Percentiles rank a stretch among this genome's conserved stretches.
These are phyloP conservation scores for Ictalurus punctatus DNA, from an alignment of 2,113 vertebrate species.

Conservation along the genomic window DNA sequence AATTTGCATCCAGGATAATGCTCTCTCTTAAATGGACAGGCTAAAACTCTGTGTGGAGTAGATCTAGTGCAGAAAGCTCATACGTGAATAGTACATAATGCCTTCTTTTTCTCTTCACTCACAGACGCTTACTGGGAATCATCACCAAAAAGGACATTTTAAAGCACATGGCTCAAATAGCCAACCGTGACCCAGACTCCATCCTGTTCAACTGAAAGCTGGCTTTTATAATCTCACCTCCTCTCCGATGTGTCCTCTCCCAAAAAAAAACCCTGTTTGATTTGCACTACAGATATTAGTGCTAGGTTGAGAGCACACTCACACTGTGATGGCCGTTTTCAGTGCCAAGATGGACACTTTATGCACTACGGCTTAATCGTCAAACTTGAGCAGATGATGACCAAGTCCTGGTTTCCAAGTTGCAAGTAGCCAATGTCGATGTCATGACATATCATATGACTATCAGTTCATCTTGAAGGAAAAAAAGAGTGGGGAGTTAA, in stretches of 20 bases:
- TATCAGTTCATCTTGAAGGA: background rate
- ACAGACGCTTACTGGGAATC: constrained; percentile 84
- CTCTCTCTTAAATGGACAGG: background rate
- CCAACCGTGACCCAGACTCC: constrained; percentile 86
- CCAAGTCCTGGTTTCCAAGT: background rate
- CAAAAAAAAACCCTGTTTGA: constrained; percentile 25
- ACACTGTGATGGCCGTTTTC: constrained; percentile 51
- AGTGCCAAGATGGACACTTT: constrained; percentile 26
- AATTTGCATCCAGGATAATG: background rate
- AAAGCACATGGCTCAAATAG: constrained; percentile 88
- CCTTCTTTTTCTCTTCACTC: constrained; percentile 13
- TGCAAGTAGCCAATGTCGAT: background rate
- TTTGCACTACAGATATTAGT: constrained; percentile 52
- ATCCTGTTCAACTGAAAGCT: constrained; percentile 82
- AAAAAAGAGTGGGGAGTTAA: background rate
- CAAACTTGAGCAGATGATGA: background rate
- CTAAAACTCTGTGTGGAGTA: background rate
- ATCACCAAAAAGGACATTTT: constrained; percentile 89
- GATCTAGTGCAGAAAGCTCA: background rate
- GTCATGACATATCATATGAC: constrained; percentile 36
- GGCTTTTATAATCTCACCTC: constrained; percentile 6
- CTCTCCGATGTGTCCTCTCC: constrained; percentile 7
- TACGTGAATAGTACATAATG: background rate
- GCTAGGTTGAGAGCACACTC: constrained; percentile 34
- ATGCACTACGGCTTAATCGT: constrained; percentile 20